Evolutionary conservation across 2,797 vertebrate species (phyloP).

Genomic region (Hydrophis major): DNA sequence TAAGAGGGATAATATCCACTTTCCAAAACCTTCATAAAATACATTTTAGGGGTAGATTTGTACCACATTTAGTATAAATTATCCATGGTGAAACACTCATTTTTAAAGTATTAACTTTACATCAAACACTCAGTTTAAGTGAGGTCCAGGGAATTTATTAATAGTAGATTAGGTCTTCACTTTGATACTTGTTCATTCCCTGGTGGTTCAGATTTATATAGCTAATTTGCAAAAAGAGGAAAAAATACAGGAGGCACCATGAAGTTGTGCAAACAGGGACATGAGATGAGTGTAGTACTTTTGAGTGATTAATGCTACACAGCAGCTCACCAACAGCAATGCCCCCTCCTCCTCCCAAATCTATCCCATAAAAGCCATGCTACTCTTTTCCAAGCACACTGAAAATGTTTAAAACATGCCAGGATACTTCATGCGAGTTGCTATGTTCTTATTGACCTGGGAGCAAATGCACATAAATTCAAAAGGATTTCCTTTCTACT

Average conservation of each 20-base stretch:
- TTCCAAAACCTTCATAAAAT: background rate
- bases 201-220: background rate
- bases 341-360: background rate
- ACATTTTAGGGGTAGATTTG: background rate
- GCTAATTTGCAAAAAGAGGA: background rate
- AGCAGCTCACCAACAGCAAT: background rate
- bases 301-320: background rate
- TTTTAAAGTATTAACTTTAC: background rate
- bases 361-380: background rate
- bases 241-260: background rate
- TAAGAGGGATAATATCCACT: background rate
- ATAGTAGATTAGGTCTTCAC: background rate
- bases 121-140: background rate
- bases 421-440: background rate
- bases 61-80: background rate
- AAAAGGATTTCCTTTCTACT: background rate
- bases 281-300: background rate
- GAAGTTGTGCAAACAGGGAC: background rate
- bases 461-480: background rate
- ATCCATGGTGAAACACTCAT: background rate
- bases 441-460: background rate
- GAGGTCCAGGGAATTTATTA: background rate
- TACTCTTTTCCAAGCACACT: background rate
- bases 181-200: background rate
- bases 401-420: background rate